These are phyloP conservation scores for Camponotus vicinus DNA, from an alignment of 1,140 invertebrate species.

Conservation along the genomic window DNA sequence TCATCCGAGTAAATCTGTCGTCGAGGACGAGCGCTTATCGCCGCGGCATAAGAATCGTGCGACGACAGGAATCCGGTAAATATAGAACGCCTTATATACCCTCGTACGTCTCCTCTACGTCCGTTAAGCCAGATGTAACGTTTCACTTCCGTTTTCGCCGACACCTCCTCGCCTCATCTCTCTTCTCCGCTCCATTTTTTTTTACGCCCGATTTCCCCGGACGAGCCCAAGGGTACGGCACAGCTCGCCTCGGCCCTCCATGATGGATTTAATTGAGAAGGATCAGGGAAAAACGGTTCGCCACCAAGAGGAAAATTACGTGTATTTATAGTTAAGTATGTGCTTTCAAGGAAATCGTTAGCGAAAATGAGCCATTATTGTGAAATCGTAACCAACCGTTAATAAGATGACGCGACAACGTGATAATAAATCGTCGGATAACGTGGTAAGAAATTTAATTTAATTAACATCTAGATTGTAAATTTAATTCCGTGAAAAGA, in stretches of 20 bases:
- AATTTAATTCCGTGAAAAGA: constrained; percentile 27
- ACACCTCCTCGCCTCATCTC: constrained; percentile 14
- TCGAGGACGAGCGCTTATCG: constrained; percentile 76
- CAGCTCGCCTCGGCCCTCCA: constrained; percentile 24
- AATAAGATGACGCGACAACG: constrained; percentile 13
- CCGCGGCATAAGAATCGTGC: constrained; percentile 71
- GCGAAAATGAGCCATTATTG: constrained; percentile 43
- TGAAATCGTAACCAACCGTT: constrained; percentile 8
- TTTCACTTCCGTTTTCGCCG: constrained; percentile 79
- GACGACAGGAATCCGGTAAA: constrained; percentile 75
- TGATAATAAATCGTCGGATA: background rate
- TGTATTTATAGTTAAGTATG: constrained; percentile 58
- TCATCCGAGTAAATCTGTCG: constrained; percentile 76
- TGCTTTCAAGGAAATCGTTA: background rate
- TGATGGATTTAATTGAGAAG: constrained; percentile 71
- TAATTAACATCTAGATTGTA: background rate
- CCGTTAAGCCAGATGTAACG: constrained; percentile 81
- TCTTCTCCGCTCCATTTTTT: constrained; percentile 35
- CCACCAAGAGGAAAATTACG: constrained; percentile 47
- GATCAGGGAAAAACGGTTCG: constrained; percentile 29
- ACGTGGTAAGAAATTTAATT: too few species aligned
- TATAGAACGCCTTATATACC: constrained; percentile 69
- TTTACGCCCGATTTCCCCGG: constrained; percentile 52
- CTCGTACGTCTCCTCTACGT: constrained; percentile 41
- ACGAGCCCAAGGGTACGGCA: background rate